Evolutionary conservation across 1,140 invertebrate species (phyloP), one percentile per base, ranked within the genome.

Genomic region (Dreissena rostriformis): DNA sequence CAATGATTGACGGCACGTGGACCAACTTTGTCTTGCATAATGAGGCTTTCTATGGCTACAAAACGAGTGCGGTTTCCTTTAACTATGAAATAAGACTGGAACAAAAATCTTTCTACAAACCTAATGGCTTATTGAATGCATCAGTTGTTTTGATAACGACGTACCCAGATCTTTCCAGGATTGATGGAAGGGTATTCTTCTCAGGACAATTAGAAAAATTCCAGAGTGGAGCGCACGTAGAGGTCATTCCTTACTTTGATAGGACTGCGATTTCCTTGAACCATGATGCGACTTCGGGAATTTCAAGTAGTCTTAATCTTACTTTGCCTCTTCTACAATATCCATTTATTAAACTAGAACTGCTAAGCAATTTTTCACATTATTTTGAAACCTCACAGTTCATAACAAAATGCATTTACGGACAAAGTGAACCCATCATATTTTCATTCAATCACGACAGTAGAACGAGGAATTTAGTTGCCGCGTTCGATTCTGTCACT

Each of bases 71-170:
- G n/a, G n/a, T n/a, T n/a, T n/a, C n/a, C n/a, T n/a, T n/a, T n/a
- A n/a, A n/a, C n/a, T n/a, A n/a, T n/a, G n/a, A n/a, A n/a, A 75
- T 82, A 19, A 63, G 53, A 55, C 51, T 82, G 15, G 52, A n/a
- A n/a, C n/a, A 65, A 67, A 67, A 71, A 2, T 75, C 65, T 28
- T 57, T 82, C 17, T 19, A n/a, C 0, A 49, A 67, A 55, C n/a
- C n/a, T n/a, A n/a, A n/a, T n/a, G n/a, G n/a, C n/a, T 52, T 72
- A 15, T 71, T 63, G 19, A 68, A 65, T 51, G 26, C 19, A 10
- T 73, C 79, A 24, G 57, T n/a, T 26, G 14, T 73, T 55, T 28
- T 82, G 10, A 74, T 22, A 29, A 82, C 80, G 29, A 71, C 80
- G 2, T 74, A 67, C 51, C 24, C 61, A 29, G 17, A 29, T 28